Evolutionary conservation across 1,140 invertebrate species (phyloP).

Genomic region (Drosophila insularis): DNA sequence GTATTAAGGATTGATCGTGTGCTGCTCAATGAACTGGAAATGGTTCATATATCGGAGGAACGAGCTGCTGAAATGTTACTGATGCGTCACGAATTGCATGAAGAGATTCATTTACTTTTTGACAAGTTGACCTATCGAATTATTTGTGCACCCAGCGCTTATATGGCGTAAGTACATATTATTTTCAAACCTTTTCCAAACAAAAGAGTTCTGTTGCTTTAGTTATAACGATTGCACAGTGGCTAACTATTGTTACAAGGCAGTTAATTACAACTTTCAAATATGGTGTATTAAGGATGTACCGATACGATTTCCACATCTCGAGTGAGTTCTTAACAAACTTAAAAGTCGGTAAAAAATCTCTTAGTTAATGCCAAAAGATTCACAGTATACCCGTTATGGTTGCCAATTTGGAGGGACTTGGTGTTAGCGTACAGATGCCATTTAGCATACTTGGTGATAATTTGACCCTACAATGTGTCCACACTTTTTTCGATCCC

Average conservation of each 20-base stretch:
- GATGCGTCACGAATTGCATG: constrained; percentile 36
- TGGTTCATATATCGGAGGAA: constrained; percentile 2
- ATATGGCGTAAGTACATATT: constrained; percentile 55
- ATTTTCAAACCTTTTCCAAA: no score
- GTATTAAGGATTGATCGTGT: constrained; percentile 27
- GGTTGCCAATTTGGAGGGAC: constrained; percentile 38
- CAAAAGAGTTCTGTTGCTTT: no score
- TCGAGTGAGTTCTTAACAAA: constrained; percentile 45
- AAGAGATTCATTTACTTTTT: constrained; percentile 48
- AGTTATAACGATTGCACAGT: constrained; percentile 40
- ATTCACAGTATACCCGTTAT: constrained; percentile 47
- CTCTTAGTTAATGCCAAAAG: background rate
- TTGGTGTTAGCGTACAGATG: constrained; percentile 49
- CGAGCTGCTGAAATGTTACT: constrained; percentile 36
- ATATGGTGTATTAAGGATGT: constrained; percentile 69
- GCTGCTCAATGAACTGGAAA: constrained; percentile 26
- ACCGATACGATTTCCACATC: constrained; percentile 49
- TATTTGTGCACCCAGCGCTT: constrained; percentile 45
- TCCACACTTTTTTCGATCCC: constrained; percentile 64
- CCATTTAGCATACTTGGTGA: constrained; percentile 54
- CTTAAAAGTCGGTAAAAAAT: no score
- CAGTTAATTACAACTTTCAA: constrained; percentile 48
- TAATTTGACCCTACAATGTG: constrained; percentile 59
- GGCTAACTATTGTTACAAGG: constrained; percentile 52
- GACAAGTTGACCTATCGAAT: constrained; percentile 68